Evolutionary conservation across 2,113 vertebrate species (phyloP), one percentile per base, ranked within the genome.

Genomic region (Bos javanicus): DNA sequence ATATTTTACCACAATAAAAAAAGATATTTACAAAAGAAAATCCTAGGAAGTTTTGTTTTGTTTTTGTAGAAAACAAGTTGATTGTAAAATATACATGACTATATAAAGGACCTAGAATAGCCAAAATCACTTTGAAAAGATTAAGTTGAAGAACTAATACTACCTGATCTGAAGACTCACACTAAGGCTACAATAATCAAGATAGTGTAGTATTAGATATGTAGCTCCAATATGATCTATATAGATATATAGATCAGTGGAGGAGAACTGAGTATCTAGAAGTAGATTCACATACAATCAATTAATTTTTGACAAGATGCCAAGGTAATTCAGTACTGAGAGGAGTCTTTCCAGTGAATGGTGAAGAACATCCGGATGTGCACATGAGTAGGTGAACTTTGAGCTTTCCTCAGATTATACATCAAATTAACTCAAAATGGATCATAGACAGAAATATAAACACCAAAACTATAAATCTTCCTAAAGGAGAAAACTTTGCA

Each of bases 11-110:
- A 78, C 2, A 62, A 26, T 80, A 88, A 86, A 96, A 33, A 83
- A 67, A 33, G n/a, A 36, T 85, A 93, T 57, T 89, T 89, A 59
- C 17, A n/a, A 94, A 95, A 95, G n/a, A 92, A 92, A 60, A 86
- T 48, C 14, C 19, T 93, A 86, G 28, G 46, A 81, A 3, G 2
- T 39, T 36, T 8, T 17, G 39, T 3, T 11, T 4, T 11, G 71
- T 87, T 92, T 93, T 87, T 10, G 80, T 56, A 87, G 83, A 83
- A 80, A 93, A 46, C 2, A 95, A 80, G 6, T 57, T 83, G 13
- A 89, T 60, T 89, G 7, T 95, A 88, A 96, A 96, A 90, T 60
- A 76, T 48, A 87, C 43, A 88, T 83, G 19, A 90, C 82, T 94
- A 90, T 39, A 1, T 90, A 54, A 96, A 94, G 26, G 39, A 82